phyloP scores from a whole-genome alignment of 2,888 invertebrate genomes.

The Spilosoma lubricipeda region DNA sequence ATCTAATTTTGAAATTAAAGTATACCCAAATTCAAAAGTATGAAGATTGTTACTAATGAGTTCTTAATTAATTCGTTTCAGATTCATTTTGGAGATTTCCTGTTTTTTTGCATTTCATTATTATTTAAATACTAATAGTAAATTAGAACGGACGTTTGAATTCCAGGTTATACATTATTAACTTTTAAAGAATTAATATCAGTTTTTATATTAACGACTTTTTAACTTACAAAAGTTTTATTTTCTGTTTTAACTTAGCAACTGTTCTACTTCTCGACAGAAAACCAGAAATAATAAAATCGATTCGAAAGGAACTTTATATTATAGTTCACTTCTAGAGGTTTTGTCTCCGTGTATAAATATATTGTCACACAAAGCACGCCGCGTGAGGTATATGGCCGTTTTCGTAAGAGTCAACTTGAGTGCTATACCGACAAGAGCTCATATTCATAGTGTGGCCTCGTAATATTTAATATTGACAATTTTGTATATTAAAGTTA shows the following conservation, averaged over 20 bases:
- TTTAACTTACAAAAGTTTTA: background rate
- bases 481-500: background rate
- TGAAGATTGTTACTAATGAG: background rate
- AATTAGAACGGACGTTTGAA: no score
- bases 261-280: background rate
- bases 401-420: constrained; percentile 79
- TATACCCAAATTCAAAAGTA: no score
- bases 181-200: background rate
- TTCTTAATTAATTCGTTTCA: background rate
- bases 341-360: constrained; percentile 26
- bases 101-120: background rate
- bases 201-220: background rate
- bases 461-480: background rate
- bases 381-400: constrained; percentile 68
- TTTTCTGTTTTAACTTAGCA: background rate
- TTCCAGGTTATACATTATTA: no score
- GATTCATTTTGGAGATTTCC: background rate
- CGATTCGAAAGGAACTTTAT: background rate
- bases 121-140: no score
- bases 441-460: constrained; percentile 66
- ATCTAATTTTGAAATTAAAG: no score
- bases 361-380: constrained; percentile 71
- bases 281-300: background rate
- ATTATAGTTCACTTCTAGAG: constrained; percentile 33
- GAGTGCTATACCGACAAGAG: constrained; percentile 59